Evolutionary conservation across 2,888 invertebrate genomes (phyloP), one percentile per base, ranked within the genome.

Genomic region (Dynastes tityus): DNA sequence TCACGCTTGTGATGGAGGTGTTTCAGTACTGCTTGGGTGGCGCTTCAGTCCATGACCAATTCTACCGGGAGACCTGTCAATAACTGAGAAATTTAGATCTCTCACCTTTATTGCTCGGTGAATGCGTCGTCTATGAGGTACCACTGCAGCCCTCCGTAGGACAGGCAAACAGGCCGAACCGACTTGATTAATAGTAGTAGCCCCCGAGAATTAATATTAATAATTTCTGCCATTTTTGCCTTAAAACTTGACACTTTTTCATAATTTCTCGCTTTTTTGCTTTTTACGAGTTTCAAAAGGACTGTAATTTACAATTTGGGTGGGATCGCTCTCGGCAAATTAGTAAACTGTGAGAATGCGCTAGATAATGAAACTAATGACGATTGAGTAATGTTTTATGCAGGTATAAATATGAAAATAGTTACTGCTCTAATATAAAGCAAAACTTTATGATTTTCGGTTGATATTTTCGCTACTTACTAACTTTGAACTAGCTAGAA

Each of bases 11-110:
- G 85, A 85, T 83, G 83, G 82, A 86, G 85, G 86, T 86, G 86
- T 86, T 84, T 85, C 83, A 80, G 82, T 76, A 80, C 86, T 85
- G 85, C 87, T 84, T 87, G 86, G 86, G 86, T 87, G 86, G 86
- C 86, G 86, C 85, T 86, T 83, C 83, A 82, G 73, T 40, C 78
- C 78, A 64, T 81, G 80, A 82, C 82, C 81, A 81, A 81, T 70
- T 76, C 64, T 22, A 61, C 73, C 73, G 61, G 61, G 61, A 53
- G 71, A 68, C 78, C 78, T 78, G 78, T 78, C 78, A 78, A 78
- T 78, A 71, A 71, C 63, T 64, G 40, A 63, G 61, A 73, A 78
- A 78, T 78, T 78, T 78, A 78, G 78, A 78, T 78, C 78, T 78
- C 78, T 74, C 73, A 74, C 73, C 73, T 74, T 74, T 74, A 74